Percentiles rank a stretch among this genome's conserved stretches.
Evolutionary conservation across 2,797 vertebrate species (phyloP).

Genomic region (Buphagus erythrorhynchus): DNA sequence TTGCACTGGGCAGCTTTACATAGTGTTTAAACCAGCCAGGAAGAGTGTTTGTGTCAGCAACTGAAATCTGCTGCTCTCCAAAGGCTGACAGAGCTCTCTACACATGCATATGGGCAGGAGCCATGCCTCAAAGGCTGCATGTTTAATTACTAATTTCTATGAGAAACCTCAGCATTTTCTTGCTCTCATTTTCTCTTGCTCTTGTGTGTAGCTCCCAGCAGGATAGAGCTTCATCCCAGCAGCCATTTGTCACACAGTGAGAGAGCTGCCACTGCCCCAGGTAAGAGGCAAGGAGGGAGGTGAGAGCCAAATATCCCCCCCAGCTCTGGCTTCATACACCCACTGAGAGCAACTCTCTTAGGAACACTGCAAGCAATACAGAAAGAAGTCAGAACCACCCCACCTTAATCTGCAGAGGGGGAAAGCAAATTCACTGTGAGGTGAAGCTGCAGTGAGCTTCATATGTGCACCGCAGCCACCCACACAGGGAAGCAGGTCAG

Average conservation of each 20-base stretch:
- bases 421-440: not conserved
- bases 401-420: too few species aligned
- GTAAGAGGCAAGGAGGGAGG: not conserved
- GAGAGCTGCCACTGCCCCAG: not conserved
- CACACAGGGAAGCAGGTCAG: not conserved
- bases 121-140: not conserved
- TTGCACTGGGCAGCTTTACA: not conserved
- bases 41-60: not conserved
- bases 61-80: not conserved
- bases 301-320: not conserved
- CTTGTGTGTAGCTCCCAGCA: too few species aligned
- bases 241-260: not conserved
- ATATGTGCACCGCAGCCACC: not conserved
- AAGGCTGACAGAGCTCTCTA: not conserved
- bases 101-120: accelerated
- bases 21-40: not conserved
- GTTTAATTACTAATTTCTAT: not conserved
- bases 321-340: not conserved
- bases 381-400: not conserved
- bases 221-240: not conserved
- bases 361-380: not conserved
- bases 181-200: not conserved
- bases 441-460: accelerated
- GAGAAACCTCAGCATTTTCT: not conserved
- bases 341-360: accelerated